Conservation (phyloP, 2,797 vertebrate genomes). For the Bovichtus variegatus region DNA sequence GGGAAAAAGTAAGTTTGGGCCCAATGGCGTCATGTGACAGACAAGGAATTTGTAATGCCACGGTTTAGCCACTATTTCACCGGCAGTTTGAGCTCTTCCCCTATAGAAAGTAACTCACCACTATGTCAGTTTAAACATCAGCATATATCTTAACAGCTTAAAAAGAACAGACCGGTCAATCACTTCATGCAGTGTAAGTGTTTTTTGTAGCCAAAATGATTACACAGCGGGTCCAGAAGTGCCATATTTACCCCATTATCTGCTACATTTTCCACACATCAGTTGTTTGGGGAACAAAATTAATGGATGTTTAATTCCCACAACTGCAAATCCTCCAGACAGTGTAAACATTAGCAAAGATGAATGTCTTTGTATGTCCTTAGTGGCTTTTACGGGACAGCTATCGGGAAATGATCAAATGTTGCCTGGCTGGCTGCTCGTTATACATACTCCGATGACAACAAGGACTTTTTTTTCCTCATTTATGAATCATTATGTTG, state of each 20-base stretch:
- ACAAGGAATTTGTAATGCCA: too few species aligned
- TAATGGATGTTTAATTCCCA: constrained; percentile 19
- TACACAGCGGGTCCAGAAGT: constrained; percentile 32
- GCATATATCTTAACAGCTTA: constrained; percentile 20
- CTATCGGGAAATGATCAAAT: constrained; percentile 43
- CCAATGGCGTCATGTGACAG: too few species aligned
- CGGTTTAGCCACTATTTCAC: too few species aligned
- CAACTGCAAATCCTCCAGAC: constrained; percentile 27
- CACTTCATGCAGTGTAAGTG: constrained; percentile 9
- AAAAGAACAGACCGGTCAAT: constrained; percentile 10
- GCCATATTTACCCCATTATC: constrained; percentile 38
- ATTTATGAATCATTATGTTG: constrained; percentile 18
- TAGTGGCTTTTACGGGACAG: constrained; percentile 32
- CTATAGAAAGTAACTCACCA: not conserved
- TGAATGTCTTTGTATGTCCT: constrained; percentile 22
- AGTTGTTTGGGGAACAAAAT: constrained; percentile 34
- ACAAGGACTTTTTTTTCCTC: constrained; percentile 20
- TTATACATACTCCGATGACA: constrained; percentile 17
- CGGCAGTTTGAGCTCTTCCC: too few species aligned
- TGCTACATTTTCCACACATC: constrained; percentile 30
- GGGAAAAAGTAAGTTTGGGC: too few species aligned
- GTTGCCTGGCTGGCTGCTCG: constrained; percentile 29
- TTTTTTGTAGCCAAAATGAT: constrained; percentile 27
- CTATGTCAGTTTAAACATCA: constrained; percentile 21
- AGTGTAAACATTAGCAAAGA: constrained; percentile 36